These are phyloP conservation scores for Sinocyclocheilus anshuiensis DNA, from an alignment of 2,113 vertebrate genomes.

Conservation along the genomic window DNA sequence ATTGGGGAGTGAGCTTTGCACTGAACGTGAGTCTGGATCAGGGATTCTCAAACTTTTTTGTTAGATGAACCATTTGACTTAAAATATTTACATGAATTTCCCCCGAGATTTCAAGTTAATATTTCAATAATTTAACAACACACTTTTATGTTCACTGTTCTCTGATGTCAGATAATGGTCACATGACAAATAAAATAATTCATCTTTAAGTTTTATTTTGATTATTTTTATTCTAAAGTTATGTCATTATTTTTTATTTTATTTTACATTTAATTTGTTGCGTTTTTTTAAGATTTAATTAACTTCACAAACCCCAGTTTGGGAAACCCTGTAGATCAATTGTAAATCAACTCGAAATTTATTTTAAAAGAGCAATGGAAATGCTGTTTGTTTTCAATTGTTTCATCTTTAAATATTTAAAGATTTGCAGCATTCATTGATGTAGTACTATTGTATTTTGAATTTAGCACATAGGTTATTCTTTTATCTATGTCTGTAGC, in stretches of 20 bases:
- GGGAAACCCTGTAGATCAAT: background rate
- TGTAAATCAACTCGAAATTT: background rate
- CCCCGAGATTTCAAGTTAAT: background rate
- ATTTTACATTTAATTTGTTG: background rate
- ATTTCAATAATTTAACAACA: background rate
- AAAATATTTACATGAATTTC: background rate
- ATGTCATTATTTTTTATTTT: background rate
- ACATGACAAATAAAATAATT: background rate
- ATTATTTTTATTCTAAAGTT: background rate
- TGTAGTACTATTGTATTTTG: background rate
- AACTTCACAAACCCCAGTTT: background rate
- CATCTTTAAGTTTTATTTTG: background rate
- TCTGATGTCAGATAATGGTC: too few relatives aligned
- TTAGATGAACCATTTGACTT: background rate
- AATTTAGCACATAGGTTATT: background rate
- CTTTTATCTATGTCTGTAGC: background rate
- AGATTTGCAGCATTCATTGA: background rate
- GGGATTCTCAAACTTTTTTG: background rate
- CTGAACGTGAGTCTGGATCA: too few relatives aligned
- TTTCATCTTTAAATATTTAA: background rate
- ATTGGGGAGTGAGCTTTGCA: too few relatives aligned
- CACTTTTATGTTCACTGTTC: background rate
- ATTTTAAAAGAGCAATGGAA: background rate
- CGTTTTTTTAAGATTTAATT: background rate
- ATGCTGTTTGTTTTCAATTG: background rate